Percentiles rank a stretch among this genome's conserved stretches.
Conservation (phyloP, 1,140 invertebrate genomes). For the Limonius californicus region DNA sequence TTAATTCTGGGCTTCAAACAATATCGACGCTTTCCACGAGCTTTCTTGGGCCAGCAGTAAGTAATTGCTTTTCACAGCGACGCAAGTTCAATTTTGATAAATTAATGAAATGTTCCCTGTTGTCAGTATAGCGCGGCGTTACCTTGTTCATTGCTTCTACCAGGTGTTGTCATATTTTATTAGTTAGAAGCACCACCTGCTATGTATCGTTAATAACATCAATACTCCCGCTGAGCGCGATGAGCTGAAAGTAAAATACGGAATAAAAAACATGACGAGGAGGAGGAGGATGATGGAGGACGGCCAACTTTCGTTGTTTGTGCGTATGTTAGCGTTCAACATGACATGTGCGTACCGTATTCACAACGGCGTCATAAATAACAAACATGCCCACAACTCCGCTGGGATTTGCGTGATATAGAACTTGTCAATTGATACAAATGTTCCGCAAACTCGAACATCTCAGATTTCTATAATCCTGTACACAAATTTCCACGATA, state of each 20-base stretch:
- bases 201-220: neutral
- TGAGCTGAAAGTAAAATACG: neutral
- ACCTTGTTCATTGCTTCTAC: conserved; percentile 3
- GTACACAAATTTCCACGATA: neutral
- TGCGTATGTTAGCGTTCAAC: conserved; percentile 1
- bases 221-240: neutral
- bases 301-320: conserved; percentile 1
- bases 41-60: neutral
- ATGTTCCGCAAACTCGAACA: conserved; percentile 26
- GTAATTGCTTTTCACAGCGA: neutral
- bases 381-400: conserved; percentile 30
- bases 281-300: neutral
- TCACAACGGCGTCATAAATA: conserved; percentile 14
- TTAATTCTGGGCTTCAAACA: conserved; percentile 1
- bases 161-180: conserved; percentile 11
- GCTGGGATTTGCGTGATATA: conserved; percentile 36
- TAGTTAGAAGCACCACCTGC: conserved; percentile 1
- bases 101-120: conserved; percentile 11
- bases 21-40: neutral
- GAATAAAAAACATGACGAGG: neutral
- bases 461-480: neutral
- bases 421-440: conserved; percentile 40
- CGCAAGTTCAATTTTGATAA: conserved; percentile 5
- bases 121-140: neutral
- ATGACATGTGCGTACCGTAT: conserved; percentile 8